Evolutionary conservation across 2,797 vertebrate species (phyloP), one percentile per base, ranked within the genome.

Genomic region (Apogon talboti): DNA sequence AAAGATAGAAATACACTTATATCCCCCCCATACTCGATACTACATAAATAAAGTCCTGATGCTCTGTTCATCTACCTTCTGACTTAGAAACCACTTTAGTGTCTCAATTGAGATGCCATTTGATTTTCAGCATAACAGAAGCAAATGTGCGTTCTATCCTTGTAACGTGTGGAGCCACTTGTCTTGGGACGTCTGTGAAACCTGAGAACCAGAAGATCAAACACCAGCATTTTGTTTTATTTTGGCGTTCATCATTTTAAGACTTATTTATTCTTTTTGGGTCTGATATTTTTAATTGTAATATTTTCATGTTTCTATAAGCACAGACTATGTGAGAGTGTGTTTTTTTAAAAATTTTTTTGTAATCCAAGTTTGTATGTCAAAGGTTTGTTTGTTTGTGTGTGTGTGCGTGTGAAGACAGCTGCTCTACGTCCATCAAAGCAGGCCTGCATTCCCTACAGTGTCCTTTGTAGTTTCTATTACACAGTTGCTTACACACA

Each of bases 351-450:
- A 24, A 24, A 24, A 11, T 14, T 49, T 49, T 48, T 46, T 16
- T 0, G 0, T 24, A 9, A 5, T 24, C 21, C 21, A 24, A 24
- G 41, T 41, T 24, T 38, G 7, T 50, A 1, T 24, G 24, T 53
- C 2, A 59, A 30, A 44, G 21, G 44, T 41, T 52, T 67, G 66
- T 57, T 68, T 71, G 54, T 59, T 41, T n/a, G n/a, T 63, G 47
- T 70, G 55, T 55, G 8, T 11, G 55, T 46, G 50, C 41, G 44
- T 59, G 62, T 51, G 61, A 64, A 44, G 63, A 56, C 87, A 88
- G 83, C 84, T 89, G 84, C 74, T 75, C 24, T 15, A 45, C 68
- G 80, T 84, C 83, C 15, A 24, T 87, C 79, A 84, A 62, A 55
- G 45, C 57, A 51, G 42, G 38, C 12, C 19, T 44, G 56, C 79